Base-by-base conservation (phyloP, 2,888 invertebrate genomes). In the Ceratothoa steindachneri region DNA sequence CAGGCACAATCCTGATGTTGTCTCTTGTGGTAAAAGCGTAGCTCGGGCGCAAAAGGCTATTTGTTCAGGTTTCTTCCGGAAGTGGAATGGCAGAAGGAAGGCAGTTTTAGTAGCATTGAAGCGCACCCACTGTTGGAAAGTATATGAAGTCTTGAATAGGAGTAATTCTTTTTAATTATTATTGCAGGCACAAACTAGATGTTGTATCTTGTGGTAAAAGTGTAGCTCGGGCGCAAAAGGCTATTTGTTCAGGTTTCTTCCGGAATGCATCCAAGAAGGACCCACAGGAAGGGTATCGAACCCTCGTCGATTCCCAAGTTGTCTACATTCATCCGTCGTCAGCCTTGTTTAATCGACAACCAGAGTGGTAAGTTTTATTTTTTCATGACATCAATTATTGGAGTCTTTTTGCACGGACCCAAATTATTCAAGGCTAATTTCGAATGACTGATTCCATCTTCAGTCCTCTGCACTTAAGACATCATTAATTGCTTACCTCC, bases 271-370 rank as follows among this genome's bases (percentile, higher is more conserved):
- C 97, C 0, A 99, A 99, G 85, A 97, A 98, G 83, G 98, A 99
- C 87, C 98, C 98, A 0, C 98, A 98, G 84, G 98, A 99, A 86
- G 89, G 89, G 1, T 99, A 99, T 85, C 88, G 98, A 71, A 99
- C 99, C 0, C 87, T 99, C 5, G 97, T 97, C 0, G 99, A 99
- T 85, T 93, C 95, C 80, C 98, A 97, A 86, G 94, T 96, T 12
- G 98, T 99, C 15, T 99, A 99, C 85, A 98, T 99, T 83, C 99
- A 99, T 87, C 99, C 99, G 0, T 97, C 97, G 0, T 95, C 95
- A 84, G 94, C 98, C 0, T 87, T 99, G 5, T 99, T 99, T 85
- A 97, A 99, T 85, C 87, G 97, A 72, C 98, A 99, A 84, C 99
- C 99, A 0, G 98, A 99, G 86, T 99, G 98, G 98, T 79, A 69